Percentiles rank a stretch among this genome's conserved stretches.
Conservation (phyloP, 2,113 vertebrate species). For the Grallaria varia region DNA sequence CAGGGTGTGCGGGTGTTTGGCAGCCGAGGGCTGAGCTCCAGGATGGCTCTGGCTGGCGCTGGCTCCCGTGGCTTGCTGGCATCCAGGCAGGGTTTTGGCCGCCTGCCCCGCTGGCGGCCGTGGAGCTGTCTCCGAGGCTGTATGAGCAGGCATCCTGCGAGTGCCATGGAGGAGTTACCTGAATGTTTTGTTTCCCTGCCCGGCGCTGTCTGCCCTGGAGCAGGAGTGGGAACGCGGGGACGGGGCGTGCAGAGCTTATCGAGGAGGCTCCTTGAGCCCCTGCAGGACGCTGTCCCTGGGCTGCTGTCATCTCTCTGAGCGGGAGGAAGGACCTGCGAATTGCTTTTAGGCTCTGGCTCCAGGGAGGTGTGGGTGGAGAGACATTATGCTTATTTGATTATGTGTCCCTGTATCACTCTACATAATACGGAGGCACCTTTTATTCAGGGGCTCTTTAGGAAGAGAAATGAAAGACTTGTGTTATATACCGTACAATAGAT, state of each 20-base stretch:
- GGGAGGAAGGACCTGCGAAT: not conserved
- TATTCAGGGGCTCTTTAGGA: not conserved
- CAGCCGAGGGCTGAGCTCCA: not conserved
- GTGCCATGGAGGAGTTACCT: not conserved
- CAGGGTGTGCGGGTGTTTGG: constrained; percentile 25
- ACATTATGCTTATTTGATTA: not conserved
- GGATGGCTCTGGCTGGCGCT: constrained; percentile 23
- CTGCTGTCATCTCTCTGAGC: not conserved
- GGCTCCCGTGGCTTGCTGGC: constrained; percentile 30
- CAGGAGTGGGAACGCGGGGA: not conserved
- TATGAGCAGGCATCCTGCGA: not conserved
- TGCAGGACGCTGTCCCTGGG: rapidly evolving
- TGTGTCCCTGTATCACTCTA: constrained; percentile 1
- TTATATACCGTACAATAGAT: not conserved
- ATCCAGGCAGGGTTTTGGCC: constrained; percentile 45
- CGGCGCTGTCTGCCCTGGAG: not conserved
- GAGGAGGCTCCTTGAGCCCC: not conserved
- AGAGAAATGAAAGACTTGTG: not conserved
- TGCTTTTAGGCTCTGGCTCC: not conserved
- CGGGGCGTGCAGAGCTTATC: rapidly evolving
- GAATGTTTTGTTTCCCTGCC: not conserved
- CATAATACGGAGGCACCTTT: constrained; percentile 6
- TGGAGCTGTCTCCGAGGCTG: not conserved
- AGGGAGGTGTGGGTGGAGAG: constrained; percentile 8
- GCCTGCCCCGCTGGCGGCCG: constrained; percentile 31